Conservation (phyloP, 1,140 invertebrate genomes). For the Hormaphis cornu region DNA sequence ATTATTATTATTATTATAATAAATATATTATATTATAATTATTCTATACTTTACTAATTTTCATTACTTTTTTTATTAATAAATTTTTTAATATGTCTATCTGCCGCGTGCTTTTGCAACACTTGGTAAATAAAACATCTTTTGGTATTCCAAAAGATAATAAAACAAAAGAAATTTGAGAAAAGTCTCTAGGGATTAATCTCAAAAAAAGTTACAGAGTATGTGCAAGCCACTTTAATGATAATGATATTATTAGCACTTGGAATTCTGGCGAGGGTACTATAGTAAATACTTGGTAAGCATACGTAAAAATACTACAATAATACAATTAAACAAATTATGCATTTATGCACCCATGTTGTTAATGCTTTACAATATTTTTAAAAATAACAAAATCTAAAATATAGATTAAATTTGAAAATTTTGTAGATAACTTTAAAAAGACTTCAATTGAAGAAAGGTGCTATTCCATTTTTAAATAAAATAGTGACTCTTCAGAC, state of each 20-base stretch:
- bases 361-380: neutral
- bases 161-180: neutral
- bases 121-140: too few species aligned
- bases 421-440: neutral
- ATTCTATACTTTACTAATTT: too few species aligned
- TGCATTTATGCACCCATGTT: too few species aligned
- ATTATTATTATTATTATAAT: too few species aligned
- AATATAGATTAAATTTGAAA: neutral
- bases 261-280: neutral
- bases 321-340: too few species aligned
- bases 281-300: neutral
- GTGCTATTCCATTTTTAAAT: neutral
- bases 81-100: too few species aligned
- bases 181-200: neutral
- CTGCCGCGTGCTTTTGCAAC: too few species aligned
- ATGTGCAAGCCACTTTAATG: neutral
- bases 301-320: too few species aligned
- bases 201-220: neutral
- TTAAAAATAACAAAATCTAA: neutral
- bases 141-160: neutral
- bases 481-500: neutral
- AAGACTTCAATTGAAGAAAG: neutral
- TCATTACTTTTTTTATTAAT: too few species aligned
- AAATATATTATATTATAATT: too few species aligned
- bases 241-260: neutral